phyloP scores from a whole-genome alignment of 2,113 vertebrate genomes.

The Hydrochoerus hydrochaeris region DNA sequence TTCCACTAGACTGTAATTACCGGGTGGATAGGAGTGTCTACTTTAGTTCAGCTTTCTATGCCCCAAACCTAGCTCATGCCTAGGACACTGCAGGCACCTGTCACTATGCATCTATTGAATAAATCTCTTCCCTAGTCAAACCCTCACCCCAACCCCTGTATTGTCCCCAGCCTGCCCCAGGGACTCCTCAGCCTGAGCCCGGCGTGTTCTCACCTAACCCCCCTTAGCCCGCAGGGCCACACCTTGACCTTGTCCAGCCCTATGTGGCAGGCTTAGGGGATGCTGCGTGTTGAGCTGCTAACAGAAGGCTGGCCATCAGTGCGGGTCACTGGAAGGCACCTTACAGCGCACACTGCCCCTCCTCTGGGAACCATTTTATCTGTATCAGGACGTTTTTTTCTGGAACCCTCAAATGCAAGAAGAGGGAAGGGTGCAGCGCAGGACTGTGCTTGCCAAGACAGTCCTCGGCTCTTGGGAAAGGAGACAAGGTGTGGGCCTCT shows the following conservation, averaged over 20 bases:
- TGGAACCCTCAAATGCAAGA: neutral
- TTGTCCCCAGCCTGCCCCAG: neutral
- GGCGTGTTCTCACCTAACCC: neutral
- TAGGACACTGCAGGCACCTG: neutral
- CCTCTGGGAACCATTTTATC: constrained; percentile 48
- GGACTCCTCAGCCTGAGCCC: neutral
- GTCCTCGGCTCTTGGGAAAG: constrained; percentile 26
- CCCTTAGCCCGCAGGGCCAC: neutral
- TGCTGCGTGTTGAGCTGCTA: fast-evolving
- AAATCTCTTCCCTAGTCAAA: neutral
- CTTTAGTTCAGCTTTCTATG: neutral
- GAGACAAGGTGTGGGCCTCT: constrained; percentile 13
- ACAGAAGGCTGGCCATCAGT: neutral
- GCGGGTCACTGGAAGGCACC: neutral
- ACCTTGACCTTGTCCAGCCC: neutral
- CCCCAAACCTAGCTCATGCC: neutral
- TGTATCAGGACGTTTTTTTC: constrained; percentile 22
- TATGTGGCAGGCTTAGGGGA: neutral
- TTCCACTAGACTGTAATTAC: neutral
- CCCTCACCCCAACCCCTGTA: neutral
- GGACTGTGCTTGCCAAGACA: constrained; percentile 62
- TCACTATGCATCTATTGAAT: neutral
- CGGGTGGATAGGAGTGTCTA: neutral
- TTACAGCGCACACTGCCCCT: neutral
- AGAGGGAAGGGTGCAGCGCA: constrained; percentile 4